Conservation (phyloP, 1,140 invertebrate genomes). For the Drosophila santomea region DNA sequence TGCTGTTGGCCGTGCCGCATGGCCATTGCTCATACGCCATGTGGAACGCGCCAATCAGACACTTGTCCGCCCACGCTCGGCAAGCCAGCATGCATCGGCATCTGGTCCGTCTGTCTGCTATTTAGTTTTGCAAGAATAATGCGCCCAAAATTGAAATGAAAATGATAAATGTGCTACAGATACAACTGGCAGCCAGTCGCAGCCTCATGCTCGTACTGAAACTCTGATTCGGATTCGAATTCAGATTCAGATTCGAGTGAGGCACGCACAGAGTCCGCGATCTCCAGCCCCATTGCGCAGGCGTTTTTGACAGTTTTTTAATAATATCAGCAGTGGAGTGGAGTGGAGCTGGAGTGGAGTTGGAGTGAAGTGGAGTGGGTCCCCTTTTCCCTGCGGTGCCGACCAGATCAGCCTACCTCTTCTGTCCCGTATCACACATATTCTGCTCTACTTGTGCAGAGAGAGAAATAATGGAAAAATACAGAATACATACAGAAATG, state of each 20-base stretch:
- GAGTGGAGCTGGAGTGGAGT: background rate
- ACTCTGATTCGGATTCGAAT: background rate
- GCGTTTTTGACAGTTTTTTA: constrained; percentile 83
- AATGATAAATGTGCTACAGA: constrained; percentile 82
- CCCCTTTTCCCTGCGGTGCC: constrained; percentile 20
- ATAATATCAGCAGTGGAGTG: constrained; percentile 68
- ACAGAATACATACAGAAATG: background rate
- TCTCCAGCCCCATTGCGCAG: constrained; percentile 66
- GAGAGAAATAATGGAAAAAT: constrained; percentile 2
- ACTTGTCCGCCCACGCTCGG: constrained; percentile 70
- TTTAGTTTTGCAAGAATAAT: constrained; percentile 77
- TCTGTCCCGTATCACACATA: constrained; percentile 48
- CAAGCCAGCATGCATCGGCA: constrained; percentile 3
- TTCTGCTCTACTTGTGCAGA: constrained; percentile 18
- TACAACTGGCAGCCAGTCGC: constrained; percentile 44
- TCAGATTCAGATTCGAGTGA: constrained; percentile 9
- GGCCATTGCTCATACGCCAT: constrained; percentile 74
- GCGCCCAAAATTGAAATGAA: constrained; percentile 80
- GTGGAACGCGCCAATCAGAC: constrained; percentile 79
- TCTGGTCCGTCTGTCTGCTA: constrained; percentile 38
- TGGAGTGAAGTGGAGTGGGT: background rate
- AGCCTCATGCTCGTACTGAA: constrained; percentile 20
- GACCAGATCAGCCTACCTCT: constrained; percentile 64
- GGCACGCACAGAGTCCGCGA: constrained; percentile 51
- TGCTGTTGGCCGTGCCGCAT: background rate